Evolutionary conservation across 1,140 invertebrate genomes (phyloP), one percentile per base, ranked within the genome.

Genomic region (Temnothorax longispinosus): DNA sequence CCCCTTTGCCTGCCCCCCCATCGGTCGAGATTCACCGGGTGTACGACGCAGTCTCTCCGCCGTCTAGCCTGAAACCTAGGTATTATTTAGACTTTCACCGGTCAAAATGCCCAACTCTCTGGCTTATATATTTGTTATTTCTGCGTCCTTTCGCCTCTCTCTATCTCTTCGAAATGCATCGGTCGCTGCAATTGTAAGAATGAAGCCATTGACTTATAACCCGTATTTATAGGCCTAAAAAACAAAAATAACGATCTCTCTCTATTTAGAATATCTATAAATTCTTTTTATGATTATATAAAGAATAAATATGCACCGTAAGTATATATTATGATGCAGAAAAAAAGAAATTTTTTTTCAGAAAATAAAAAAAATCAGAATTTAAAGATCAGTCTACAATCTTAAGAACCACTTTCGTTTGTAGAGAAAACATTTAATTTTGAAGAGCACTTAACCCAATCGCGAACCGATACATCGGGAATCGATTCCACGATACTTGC

Each of bases 21-120:
- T 85, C 54, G 72, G 38, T 56, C 69, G 78, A 89, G 89, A 90
- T 90, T 90, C 89, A 90, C 77, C 84, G 88, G 77, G 75, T 87
- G 38, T 80, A 80, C 87, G 90, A 91, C 88, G 90, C 90, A 91
- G 90, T 91, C 90, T 91, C 90, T 86, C 38, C 86, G 69, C 32
- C 67, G 90, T 91, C 90, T 91, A 91, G 89, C 38, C 90, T 82
- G 86, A 76, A 84, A 86, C 62, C 89, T 75, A 87, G 74, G 87
- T 89, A 88, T 91, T 89, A 91, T 88, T 88, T 91, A 87, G 85
- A 91, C 90, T 91, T 91, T 91, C 90, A 91, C 90, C 90, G 47
- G 35, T 88, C 85, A 85, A 91, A 89, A 41, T 89, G 74, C 74
- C 86, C 72, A 58, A 80, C 81, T 81, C 82, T 87, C 84, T 89